Percentiles rank a stretch among this genome's conserved stretches.
These are phyloP conservation scores for Hipparchia semele DNA, from an alignment of 2,888 invertebrate species.

Conservation along the genomic window DNA sequence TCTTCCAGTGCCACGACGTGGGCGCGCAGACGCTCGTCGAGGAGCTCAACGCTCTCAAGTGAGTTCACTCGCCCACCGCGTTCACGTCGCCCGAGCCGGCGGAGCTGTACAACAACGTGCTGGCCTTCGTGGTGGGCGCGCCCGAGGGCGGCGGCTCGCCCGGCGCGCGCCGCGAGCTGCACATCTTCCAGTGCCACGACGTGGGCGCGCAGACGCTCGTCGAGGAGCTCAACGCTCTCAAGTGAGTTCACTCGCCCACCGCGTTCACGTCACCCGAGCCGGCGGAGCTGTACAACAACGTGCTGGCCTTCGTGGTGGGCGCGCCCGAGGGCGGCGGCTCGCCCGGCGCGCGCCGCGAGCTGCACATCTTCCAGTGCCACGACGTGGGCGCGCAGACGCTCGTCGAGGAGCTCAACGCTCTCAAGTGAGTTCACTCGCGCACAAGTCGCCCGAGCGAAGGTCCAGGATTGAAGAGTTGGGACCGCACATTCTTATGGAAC, in stretches of 20 bases:
- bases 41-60: constrained; percentile 88
- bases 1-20: constrained; percentile 93
- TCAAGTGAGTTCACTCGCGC: constrained; percentile 74
- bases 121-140: no score
- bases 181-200: constrained; percentile 95
- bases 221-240: constrained; percentile 88
- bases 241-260: constrained; percentile 65
- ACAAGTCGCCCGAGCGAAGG: no score
- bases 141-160: constrained; percentile 36
- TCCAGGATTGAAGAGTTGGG: no score
- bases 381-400: constrained; percentile 90
- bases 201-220: constrained; percentile 90
- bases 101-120: no score
- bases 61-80: constrained; percentile 43
- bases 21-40: constrained; percentile 91
- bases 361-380: constrained; percentile 97
- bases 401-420: constrained; percentile 89
- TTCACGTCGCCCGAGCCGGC: constrained; percentile 72
- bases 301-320: no score
- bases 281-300: no score
- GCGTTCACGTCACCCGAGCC: constrained; percentile 72
- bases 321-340: constrained; percentile 21
- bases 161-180: constrained; percentile 92
- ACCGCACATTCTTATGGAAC: no score
- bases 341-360: constrained; percentile 87